Percentiles rank a stretch among this genome's conserved stretches.
Conservation (phyloP, 2,888 invertebrate species). For the Clusia tigrina region DNA sequence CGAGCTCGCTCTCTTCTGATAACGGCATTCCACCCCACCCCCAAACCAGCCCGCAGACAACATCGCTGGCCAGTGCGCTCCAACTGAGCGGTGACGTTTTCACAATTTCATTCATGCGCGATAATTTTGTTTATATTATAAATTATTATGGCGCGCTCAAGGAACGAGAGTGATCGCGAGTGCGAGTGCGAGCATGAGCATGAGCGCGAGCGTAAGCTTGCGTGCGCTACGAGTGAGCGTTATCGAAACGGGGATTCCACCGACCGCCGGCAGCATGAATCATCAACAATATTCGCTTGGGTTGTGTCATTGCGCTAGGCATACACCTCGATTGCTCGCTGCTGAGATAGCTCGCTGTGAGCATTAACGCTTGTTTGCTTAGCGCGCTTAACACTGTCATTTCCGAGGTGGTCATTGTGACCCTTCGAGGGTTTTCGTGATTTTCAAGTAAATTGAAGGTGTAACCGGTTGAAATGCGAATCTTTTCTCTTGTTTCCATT, state of each 20-base stretch:
- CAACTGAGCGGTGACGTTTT: neutral
- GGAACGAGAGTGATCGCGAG: neutral
- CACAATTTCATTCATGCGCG: constrained; percentile 20
- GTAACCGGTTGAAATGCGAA: no score
- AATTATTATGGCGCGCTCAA: neutral
- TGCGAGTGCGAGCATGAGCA: neutral
- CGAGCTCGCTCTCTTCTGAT: neutral
- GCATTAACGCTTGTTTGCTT: neutral
- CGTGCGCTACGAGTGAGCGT: constrained; percentile 13
- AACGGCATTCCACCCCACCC: neutral
- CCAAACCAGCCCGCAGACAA: neutral
- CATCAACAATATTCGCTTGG: constrained; percentile 11
- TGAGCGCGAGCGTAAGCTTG: constrained; percentile 17
- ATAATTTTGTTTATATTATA: constrained; percentile 18
- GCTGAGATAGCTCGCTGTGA: neutral
- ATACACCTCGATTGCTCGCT: neutral
- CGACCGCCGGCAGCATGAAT: constrained; percentile 21
- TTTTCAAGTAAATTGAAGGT: no score
- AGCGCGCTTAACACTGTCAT: no score
- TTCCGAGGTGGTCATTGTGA: no score
- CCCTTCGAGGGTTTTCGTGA: no score
- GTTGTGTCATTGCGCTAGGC: neutral
- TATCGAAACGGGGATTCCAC: constrained; percentile 46
- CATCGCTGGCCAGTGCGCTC: neutral
- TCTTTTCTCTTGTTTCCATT: no score